Evolutionary conservation across 1,140 invertebrate genomes (phyloP).

Genomic region (Gerris buenoi): DNA sequence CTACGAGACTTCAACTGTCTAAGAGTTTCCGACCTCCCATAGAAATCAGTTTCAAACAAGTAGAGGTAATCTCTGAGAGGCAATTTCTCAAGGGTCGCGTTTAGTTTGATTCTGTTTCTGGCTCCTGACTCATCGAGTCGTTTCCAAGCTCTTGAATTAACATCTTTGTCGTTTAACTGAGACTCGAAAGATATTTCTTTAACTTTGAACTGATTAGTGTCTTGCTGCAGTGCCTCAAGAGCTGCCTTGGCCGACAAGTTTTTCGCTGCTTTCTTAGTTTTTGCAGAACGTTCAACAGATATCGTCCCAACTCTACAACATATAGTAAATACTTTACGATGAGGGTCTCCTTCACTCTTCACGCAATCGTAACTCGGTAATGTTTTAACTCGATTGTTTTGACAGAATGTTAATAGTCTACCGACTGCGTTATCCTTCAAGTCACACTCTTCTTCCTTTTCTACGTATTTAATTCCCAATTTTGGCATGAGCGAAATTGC

Average conservation of each 20-base stretch:
- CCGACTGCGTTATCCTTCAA: neutral
- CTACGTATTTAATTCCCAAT: neutral
- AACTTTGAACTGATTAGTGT: neutral
- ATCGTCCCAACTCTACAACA: neutral
- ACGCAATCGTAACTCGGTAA: neutral
- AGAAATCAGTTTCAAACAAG: neutral
- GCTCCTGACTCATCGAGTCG: neutral
- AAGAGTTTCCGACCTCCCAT: neutral
- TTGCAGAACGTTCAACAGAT: neutral
- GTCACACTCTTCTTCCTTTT: neutral
- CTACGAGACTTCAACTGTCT: neutral
- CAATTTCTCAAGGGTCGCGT: neutral
- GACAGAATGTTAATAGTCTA: neutral
- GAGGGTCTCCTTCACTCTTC: neutral
- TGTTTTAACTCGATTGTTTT: neutral
- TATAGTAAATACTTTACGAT: neutral
- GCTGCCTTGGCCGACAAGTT: neutral
- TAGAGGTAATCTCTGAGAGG: neutral
- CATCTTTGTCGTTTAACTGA: neutral
- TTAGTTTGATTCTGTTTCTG: neutral
- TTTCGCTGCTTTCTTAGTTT: neutral
- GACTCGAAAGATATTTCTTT: neutral
- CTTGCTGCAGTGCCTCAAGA: neutral
- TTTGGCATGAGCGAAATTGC: neutral
- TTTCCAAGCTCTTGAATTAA: neutral